Evolutionary conservation across 2,797 vertebrate genomes (phyloP).

Genomic region (Tinamus major): DNA sequence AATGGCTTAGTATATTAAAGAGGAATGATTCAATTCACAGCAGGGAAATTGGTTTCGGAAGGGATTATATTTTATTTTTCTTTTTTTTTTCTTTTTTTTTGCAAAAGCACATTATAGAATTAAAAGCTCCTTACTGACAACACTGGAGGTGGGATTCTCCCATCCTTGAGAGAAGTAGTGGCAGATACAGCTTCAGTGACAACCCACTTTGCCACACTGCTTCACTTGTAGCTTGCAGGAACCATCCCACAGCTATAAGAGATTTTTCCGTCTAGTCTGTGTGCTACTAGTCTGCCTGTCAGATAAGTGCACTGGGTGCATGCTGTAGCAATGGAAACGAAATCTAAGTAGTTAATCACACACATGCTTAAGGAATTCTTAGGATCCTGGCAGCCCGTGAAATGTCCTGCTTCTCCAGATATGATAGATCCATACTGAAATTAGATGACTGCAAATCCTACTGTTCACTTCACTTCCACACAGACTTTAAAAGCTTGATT

Average conservation of each 20-base stretch:
- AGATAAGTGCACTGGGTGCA: background rate
- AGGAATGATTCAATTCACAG: slow-evolving; percentile 10
- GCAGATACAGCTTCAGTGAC: background rate
- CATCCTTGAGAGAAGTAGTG: background rate
- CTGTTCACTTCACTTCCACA: background rate
- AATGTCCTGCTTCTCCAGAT: background rate
- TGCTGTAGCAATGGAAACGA: background rate
- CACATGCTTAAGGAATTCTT: background rate
- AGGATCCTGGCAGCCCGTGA: background rate
- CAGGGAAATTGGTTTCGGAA: slow-evolving; percentile 12
- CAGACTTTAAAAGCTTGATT: background rate
- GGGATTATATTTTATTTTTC: background rate
- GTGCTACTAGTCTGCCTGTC: background rate
- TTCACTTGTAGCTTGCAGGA: background rate
- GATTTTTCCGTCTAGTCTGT: background rate
- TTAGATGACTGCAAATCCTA: background rate
- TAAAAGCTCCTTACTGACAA: background rate
- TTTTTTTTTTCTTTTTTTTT: background rate
- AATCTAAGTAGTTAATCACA: background rate
- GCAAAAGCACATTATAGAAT: background rate
- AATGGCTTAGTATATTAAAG: slow-evolving; percentile 26
- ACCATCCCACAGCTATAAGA: background rate
- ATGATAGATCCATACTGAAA: background rate
- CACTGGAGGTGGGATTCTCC: background rate
- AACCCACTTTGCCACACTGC: background rate